A percentile compares a stretch with the other conserved stretches of the same genome.
phyloP scores from a whole-genome alignment of 2,797 vertebrate species.

The Danio choprae region DNA sequence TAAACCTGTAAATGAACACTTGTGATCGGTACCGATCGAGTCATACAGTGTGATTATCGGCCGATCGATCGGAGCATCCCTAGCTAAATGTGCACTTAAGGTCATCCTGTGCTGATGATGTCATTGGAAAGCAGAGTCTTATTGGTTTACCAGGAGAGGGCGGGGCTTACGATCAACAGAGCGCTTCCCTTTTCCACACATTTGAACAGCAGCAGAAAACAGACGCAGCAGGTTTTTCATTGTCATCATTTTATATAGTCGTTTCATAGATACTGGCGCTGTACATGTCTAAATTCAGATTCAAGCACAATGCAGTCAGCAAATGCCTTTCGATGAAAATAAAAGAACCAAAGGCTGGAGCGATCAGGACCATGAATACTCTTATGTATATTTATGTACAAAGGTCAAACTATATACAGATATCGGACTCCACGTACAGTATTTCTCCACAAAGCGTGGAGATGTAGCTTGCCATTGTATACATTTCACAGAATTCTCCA shows the following conservation, averaged over 20 bases:
- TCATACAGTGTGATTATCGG: too few relatives aligned
- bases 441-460: slow-evolving; percentile 67
- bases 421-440: slow-evolving; percentile 66
- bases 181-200: too few relatives aligned
- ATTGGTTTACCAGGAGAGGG: too few relatives aligned
- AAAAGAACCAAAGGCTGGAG: slow-evolving; percentile 76
- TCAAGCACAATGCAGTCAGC: slow-evolving; percentile 83
- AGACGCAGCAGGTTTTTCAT: slow-evolving; percentile 66
- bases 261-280: slow-evolving; percentile 86
- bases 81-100: too few relatives aligned
- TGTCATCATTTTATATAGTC: slow-evolving; percentile 79
- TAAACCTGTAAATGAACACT: too few relatives aligned
- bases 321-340: slow-evolving; percentile 77
- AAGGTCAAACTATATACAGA: slow-evolving; percentile 80
- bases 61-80: too few relatives aligned
- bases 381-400: slow-evolving; percentile 79
- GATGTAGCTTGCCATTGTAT: slow-evolving; percentile 64
- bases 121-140: too few relatives aligned
- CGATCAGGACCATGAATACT: slow-evolving; percentile 76
- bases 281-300: slow-evolving; percentile 81
- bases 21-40: too few relatives aligned
- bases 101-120: too few relatives aligned
- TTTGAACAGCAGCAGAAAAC: slow-evolving; percentile 24
- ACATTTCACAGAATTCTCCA: slow-evolving; percentile 70
- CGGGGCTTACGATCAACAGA: too few relatives aligned